Conservation (phyloP, 2,113 vertebrate genomes). For the Protomyctophum bolini region DNA sequence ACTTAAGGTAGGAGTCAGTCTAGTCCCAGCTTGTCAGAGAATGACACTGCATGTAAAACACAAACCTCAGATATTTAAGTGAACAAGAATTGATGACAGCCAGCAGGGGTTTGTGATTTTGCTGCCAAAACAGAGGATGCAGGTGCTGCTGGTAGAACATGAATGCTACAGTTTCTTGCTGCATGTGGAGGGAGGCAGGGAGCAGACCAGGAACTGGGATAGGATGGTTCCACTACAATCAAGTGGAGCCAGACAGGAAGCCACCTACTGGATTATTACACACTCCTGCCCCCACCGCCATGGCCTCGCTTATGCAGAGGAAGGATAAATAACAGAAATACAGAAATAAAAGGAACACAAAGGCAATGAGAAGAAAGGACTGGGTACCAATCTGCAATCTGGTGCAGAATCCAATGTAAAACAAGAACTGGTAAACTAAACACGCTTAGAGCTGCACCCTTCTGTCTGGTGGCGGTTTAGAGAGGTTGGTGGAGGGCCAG, state of each 20-base stretch:
- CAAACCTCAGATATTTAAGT: conserved; percentile 9
- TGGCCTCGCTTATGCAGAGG: not conserved
- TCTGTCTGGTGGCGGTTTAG: conserved; percentile 34
- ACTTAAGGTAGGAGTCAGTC: conserved; percentile 51
- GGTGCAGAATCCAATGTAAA: conserved; percentile 13
- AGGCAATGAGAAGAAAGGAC: conserved; percentile 2
- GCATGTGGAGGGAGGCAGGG: conserved; percentile 4
- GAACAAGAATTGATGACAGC: conserved; percentile 25
- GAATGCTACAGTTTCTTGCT: conserved; percentile 15
- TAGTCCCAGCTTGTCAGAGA: conserved; percentile 40
- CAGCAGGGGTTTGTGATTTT: conserved; percentile 20
- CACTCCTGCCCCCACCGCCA: not conserved
- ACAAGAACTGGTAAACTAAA: conserved; percentile 12
- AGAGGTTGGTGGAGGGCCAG: conserved; percentile 14
- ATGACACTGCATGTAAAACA: conserved; percentile 38
- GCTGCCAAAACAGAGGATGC: conserved; percentile 31
- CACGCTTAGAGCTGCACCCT: conserved; percentile 9
- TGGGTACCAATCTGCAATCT: not conserved
- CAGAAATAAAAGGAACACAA: not conserved
- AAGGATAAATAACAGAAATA: not conserved
- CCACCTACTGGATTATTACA: conserved; percentile 20
- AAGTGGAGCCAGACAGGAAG: not conserved
- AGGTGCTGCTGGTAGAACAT: conserved; percentile 35
- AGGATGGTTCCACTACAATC: conserved; percentile 2
- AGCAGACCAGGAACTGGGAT: not conserved